Percentiles rank a stretch among this genome's conserved stretches.
Evolutionary conservation across 2,113 vertebrate species (phyloP).

Genomic region (Archilochus colubris): DNA sequence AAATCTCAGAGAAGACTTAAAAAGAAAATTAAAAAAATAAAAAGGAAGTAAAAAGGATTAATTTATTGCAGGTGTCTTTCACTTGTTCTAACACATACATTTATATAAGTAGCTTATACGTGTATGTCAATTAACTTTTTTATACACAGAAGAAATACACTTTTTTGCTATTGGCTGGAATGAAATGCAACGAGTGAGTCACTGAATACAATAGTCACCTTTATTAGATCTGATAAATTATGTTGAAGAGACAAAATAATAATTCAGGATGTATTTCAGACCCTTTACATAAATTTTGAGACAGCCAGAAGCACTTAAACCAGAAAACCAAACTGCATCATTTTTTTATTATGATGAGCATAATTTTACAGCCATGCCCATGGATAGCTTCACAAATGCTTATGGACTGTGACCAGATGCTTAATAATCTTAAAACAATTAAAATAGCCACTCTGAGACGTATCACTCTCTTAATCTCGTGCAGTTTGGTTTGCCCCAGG

Average conservation of each 20-base stretch:
- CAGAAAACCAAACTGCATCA: background rate
- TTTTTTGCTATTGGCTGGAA: background rate
- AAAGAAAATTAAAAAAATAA: background rate
- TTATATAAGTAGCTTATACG: background rate
- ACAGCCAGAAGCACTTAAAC: background rate
- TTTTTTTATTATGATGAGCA: background rate
- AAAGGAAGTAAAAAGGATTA: background rate
- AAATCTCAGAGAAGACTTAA: background rate
- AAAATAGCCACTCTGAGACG: background rate
- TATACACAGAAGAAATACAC: background rate
- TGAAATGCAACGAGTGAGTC: background rate
- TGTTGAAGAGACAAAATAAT: background rate
- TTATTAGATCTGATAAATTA: background rate
- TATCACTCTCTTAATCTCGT: background rate
- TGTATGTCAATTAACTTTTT: background rate
- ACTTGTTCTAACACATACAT: background rate
- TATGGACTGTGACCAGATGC: background rate
- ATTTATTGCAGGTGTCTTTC: background rate
- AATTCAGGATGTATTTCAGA: background rate
- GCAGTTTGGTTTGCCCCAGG: background rate
- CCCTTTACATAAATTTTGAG: background rate
- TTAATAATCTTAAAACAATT: background rate
- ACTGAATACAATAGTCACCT: accelerated
- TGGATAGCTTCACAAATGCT: background rate
- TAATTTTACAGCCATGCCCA: background rate